Percentiles rank a stretch among this genome's conserved stretches.
Conservation (phyloP, 2,113 vertebrate species). For the Mellivora capensis region DNA sequence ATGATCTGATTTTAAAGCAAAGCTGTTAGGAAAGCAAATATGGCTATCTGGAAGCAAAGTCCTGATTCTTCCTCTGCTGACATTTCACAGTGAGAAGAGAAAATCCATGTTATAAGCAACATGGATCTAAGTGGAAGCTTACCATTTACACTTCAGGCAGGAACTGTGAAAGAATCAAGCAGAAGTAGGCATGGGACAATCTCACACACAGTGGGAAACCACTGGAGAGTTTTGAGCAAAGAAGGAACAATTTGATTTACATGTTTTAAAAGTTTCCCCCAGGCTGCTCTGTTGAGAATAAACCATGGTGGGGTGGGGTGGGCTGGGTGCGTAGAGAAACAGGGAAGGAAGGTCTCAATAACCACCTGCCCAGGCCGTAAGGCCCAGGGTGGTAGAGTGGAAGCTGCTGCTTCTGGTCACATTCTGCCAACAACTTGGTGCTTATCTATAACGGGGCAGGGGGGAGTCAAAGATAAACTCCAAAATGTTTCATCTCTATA, state of each 20-base stretch:
- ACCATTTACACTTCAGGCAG: background rate
- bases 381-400: background rate
- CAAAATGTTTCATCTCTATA: background rate
- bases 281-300: background rate
- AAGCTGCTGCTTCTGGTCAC: background rate
- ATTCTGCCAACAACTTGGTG: background rate
- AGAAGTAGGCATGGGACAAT: background rate
- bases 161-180: background rate
- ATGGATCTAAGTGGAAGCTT: background rate
- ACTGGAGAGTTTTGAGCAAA: background rate
- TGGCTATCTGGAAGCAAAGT: background rate
- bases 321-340: background rate
- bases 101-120: background rate
- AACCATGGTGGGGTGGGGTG: rapidly evolving
- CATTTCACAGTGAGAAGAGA: background rate
- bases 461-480: background rate
- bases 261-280: background rate
- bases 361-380: background rate
- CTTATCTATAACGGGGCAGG: background rate
- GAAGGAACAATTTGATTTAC: background rate
- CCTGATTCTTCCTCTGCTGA: background rate
- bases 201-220: background rate
- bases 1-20: background rate
- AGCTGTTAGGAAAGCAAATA: background rate
- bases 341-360: background rate